Percentiles rank a stretch among this genome's conserved stretches.
These are phyloP conservation scores for Pagetopsis macropterus DNA, from an alignment of 2,797 vertebrate genomes.

Conservation along the genomic window DNA sequence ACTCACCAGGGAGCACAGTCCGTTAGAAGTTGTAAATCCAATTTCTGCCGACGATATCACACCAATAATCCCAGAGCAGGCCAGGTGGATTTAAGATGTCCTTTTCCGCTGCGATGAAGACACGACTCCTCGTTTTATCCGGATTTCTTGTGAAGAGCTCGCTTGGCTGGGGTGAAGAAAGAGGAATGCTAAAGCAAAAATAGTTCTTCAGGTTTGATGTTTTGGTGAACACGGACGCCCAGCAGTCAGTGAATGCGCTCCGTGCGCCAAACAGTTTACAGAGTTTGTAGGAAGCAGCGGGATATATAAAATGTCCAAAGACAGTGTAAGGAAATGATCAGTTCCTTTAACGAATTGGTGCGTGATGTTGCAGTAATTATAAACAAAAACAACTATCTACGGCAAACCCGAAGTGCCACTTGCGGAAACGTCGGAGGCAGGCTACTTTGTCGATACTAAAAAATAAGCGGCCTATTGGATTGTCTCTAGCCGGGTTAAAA, in stretches of 20 bases:
- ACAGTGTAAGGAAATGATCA: slow-evolving; percentile 76
- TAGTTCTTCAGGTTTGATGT: slow-evolving; percentile 53
- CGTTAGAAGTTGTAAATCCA: slow-evolving; percentile 74
- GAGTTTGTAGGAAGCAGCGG: slow-evolving; percentile 44
- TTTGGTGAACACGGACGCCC: slow-evolving; percentile 40
- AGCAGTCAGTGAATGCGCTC: slow-evolving; percentile 47
- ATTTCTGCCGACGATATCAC: slow-evolving; percentile 70
- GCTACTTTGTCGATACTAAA: slow-evolving; percentile 50
- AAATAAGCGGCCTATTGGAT: slow-evolving; percentile 49
- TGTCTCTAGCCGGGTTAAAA: slow-evolving; percentile 22
- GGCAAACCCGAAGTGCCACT: slow-evolving; percentile 67
- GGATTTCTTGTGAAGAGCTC: slow-evolving; percentile 50
- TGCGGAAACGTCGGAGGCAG: slow-evolving; percentile 56
- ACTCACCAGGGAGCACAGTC: slow-evolving; percentile 74
- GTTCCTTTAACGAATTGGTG: slow-evolving; percentile 83
- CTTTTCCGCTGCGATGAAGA: slow-evolving; percentile 35
- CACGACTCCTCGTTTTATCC: slow-evolving; percentile 47
- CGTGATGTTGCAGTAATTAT: slow-evolving; percentile 82
- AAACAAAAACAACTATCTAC: slow-evolving; percentile 77
- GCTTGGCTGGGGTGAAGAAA: slow-evolving; percentile 27
- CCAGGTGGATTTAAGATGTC: slow-evolving; percentile 63
- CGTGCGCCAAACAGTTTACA: slow-evolving; percentile 52
- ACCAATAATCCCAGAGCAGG: slow-evolving; percentile 77
- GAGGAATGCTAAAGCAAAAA: slow-evolving; percentile 9
- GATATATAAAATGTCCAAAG: slow-evolving; percentile 83